Base-by-base conservation (phyloP, 2,888 invertebrate genomes). In the Thalpophila matura region DNA sequence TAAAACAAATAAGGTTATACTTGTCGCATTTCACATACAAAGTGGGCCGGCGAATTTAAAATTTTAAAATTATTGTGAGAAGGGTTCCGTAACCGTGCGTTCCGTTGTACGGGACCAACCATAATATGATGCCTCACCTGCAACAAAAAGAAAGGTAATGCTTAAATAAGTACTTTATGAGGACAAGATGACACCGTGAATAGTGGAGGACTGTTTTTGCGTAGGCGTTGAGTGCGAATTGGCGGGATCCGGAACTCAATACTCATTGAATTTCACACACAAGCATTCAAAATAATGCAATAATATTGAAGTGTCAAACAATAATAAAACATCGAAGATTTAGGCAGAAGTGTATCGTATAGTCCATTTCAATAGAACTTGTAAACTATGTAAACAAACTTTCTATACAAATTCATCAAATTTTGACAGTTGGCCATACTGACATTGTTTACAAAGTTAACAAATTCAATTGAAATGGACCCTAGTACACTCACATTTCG, bases 1-100 rank as follows among this genome's bases (percentile, higher is more conserved):
- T 80, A 79, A 85, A 85, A 85, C 86, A 86, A 86, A 90, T 85
- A 86, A 78, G 83, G 82, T 78, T 53, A 61, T 77, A 65, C 57
- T 66, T 68, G 74, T 78, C 74, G 64, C 80, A 75, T 86, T 86
- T 83, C 81, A 64, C 40, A 53, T 40, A 70, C 55, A 55, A 84
- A 82, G 83, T 87, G 78, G 84, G 84, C 72, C 84, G 74, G 62
- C 61, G 75, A 79, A 84, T 86, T 85, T 85, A 84, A 33, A 86
- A 84, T 84, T 82, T 83, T 79, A 76, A 81, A 83, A 74, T 80
- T 81, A 79, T 82, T 74, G 75, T 75, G 47, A 68, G 71, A 75
- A 55, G 63, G 37, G 40, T 33, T n/a, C 40, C 16, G 35, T 35
- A 45, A 50, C 40, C 18, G 22, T 14, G 55, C 57, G 49, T 65